Percentiles rank a stretch among this genome's conserved stretches.
Evolutionary conservation across 2,113 vertebrate genomes (phyloP).

Genomic region (Apus apus): DNA sequence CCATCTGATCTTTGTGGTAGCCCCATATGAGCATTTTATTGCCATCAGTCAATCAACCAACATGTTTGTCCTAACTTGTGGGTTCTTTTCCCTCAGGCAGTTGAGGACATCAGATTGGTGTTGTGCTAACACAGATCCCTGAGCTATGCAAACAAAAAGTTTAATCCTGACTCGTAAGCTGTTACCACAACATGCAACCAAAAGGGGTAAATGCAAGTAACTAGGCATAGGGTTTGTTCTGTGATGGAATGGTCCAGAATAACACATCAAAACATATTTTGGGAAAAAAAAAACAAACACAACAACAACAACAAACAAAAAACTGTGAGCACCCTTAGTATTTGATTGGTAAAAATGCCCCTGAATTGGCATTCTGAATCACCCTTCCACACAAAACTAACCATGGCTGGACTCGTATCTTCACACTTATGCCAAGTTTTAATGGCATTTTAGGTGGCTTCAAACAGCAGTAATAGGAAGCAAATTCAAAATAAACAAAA

Average conservation of each 20-base stretch:
- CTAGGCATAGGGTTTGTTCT: neutral
- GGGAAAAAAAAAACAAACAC: neutral
- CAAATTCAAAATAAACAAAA: neutral
- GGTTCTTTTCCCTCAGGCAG: constrained; percentile 9
- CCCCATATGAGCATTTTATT: neutral
- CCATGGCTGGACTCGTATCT: neutral
- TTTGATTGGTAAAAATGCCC: neutral
- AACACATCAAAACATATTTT: neutral
- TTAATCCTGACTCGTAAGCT: neutral
- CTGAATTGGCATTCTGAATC: neutral
- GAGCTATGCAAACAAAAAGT: neutral
- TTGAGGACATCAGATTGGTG: neutral
- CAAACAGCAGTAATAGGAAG: neutral
- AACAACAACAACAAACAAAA: neutral
- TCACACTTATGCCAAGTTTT: neutral
- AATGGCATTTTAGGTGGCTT: neutral
- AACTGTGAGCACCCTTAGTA: neutral
- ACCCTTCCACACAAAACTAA: neutral
- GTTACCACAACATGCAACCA: neutral
- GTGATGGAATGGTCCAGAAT: neutral
- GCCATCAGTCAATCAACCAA: constrained; percentile 45
- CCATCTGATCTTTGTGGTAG: constrained; percentile 8
- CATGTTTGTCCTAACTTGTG: neutral
- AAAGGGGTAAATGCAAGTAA: neutral
- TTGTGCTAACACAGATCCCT: neutral